A percentile compares a stretch with the other conserved stretches of the same genome.
These are phyloP conservation scores for Protophormia terraenovae DNA, from an alignment of 2,888 invertebrate genomes.

Conservation along the genomic window DNA sequence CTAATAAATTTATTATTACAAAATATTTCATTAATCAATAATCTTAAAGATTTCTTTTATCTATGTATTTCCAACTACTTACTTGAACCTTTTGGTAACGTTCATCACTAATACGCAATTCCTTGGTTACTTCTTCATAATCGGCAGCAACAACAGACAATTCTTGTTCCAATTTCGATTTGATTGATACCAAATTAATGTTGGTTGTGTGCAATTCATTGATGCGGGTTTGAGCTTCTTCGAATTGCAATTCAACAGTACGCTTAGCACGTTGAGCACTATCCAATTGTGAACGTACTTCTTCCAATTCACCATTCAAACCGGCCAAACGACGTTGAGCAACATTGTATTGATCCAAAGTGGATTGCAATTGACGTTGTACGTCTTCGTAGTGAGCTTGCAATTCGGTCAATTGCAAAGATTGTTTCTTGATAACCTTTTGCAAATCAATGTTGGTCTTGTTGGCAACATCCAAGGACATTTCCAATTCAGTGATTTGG, in stretches of 20 bases:
- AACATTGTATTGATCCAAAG: slow-evolving; percentile 95
- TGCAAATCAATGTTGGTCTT: slow-evolving; percentile 98
- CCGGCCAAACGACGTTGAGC: slow-evolving; percentile 95
- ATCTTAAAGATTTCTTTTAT: neutral
- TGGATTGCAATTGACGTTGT: slow-evolving; percentile 97
- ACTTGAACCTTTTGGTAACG: slow-evolving; percentile 95
- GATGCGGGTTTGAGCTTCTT: slow-evolving; percentile 95
- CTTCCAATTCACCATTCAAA: slow-evolving; percentile 97
- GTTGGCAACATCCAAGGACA: slow-evolving; percentile 98
- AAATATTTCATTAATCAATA: neutral
- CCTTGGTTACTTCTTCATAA: slow-evolving; percentile 98
- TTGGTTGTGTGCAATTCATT: slow-evolving; percentile 97
- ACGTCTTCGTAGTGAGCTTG: slow-evolving; percentile 98
- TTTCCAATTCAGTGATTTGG: slow-evolving; percentile 97
- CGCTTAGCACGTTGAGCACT: slow-evolving; percentile 96
- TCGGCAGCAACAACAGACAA: slow-evolving; percentile 94
- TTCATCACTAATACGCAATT: slow-evolving; percentile 95
- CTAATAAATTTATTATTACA: slow-evolving; percentile 78
- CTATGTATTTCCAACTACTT: slow-evolving; percentile 59
- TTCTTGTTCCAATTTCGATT: slow-evolving; percentile 97
- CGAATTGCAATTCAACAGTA: slow-evolving; percentile 92
- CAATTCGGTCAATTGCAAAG: slow-evolving; percentile 93
- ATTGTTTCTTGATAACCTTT: slow-evolving; percentile 98
- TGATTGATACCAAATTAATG: slow-evolving; percentile 95
- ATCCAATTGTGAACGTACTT: slow-evolving; percentile 95